These are phyloP conservation scores for Tylochromis polylepis DNA, from an alignment of 2,113 vertebrate species.

Conservation along the genomic window DNA sequence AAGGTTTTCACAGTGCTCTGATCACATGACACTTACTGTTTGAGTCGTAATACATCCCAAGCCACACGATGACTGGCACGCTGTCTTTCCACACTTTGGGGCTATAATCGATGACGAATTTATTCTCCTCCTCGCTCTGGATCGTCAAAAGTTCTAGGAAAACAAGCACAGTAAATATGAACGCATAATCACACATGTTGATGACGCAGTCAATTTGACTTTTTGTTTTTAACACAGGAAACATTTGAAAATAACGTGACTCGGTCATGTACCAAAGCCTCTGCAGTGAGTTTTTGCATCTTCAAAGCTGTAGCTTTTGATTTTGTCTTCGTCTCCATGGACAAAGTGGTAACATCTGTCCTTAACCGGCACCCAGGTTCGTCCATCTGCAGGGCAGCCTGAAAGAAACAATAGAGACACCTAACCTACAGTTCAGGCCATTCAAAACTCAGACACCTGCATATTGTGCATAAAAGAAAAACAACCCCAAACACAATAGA, in stretches of 20 bases:
- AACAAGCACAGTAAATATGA: background rate
- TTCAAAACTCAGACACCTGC: background rate
- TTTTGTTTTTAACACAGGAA: background rate
- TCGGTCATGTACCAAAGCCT: slow-evolving; percentile 46
- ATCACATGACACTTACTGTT: slow-evolving; percentile 59
- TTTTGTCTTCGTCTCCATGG: slow-evolving; percentile 68
- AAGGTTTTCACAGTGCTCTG: background rate
- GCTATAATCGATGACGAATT: slow-evolving; percentile 65
- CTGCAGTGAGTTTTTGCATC: slow-evolving; percentile 57
- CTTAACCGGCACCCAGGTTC: slow-evolving; percentile 69
- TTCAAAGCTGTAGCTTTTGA: slow-evolving; percentile 65
- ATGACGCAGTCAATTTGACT: background rate
- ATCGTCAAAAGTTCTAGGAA: slow-evolving; percentile 68
- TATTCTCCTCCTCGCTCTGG: slow-evolving; percentile 62
- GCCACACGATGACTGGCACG: slow-evolving; percentile 61
- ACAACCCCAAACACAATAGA: background rate
- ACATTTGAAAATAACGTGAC: background rate
- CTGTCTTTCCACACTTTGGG: slow-evolving; percentile 67
- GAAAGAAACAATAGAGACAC: background rate
- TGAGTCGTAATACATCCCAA: slow-evolving; percentile 71
- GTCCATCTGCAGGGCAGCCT: slow-evolving; percentile 76
- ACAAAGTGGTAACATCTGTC: slow-evolving; percentile 73
- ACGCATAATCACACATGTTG: background rate
- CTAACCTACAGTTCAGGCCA: background rate
- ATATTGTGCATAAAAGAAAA: background rate